Evolutionary conservation across 2,888 invertebrate species (phyloP), one percentile per base, ranked within the genome.

Genomic region (Ecdyonurus torrentis): DNA sequence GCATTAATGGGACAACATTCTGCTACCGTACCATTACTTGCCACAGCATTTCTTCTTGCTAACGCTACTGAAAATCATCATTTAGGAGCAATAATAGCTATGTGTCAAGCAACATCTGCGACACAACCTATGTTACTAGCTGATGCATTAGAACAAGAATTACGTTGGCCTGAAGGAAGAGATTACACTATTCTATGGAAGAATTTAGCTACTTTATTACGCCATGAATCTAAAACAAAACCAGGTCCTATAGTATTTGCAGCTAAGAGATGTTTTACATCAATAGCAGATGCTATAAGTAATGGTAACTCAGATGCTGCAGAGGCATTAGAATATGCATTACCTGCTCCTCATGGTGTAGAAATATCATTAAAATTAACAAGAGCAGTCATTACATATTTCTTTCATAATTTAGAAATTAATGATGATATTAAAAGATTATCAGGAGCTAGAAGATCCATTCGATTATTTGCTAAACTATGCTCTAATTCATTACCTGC

Each of bases 381-480:
- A 0, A 81, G 84, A 66, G 82, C 87, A 0, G 82, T 83, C 3
- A 84, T 87, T 2, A 83, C 84, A 69, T 90, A 89, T 71, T 90
- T 89, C 74, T 90, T 88, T 72, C 78, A 84, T 69, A 78, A 89
- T 64, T 81, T 81, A 63, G 82, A 87, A 69, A 75, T 78, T 73
- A 84, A 87, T 85, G 88, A 84, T 70, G 74, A 81, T 61, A 77
- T 81, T 65, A 75, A 75, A 59, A 85, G 87, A 63, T 74, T 83
- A 1, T 79, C 78, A 58, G 86, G 87, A 1, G 81, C 83, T 0
- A 83, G 84, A 68, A 81, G 83, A 5, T 82, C 83, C 0, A 82
- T 80, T 63, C 78, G 80, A 0, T 75, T 90, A 25, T 75, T 90
- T 0, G 81, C 81, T 65, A 80, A 84, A 25, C 76, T 87, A 59